Conservation (phyloP, 2,888 invertebrate genomes). For the Pimpla rufipes region DNA sequence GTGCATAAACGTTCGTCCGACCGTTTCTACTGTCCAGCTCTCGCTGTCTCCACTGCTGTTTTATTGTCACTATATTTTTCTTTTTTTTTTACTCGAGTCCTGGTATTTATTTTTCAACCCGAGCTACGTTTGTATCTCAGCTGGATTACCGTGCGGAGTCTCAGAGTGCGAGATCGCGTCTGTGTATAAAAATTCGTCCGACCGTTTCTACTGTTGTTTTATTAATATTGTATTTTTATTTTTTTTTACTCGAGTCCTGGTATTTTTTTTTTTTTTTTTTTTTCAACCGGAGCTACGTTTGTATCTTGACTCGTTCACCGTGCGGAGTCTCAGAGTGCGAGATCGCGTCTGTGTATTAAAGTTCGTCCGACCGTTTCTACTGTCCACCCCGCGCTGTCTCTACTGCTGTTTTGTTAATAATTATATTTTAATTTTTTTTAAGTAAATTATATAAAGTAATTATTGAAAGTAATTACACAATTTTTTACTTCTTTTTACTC, state of each 20-base stretch:
- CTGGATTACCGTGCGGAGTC: constrained; percentile 21
- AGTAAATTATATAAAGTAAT: too few species aligned
- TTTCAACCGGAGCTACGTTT: neutral
- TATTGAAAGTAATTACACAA: too few species aligned
- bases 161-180: constrained; percentile 27
- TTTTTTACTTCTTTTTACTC: neutral
- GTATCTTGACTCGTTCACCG: constrained; percentile 1
- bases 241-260: neutral
- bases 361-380: neutral
- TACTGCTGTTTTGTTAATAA: neutral
- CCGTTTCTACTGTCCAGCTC: neutral
- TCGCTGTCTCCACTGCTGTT: neutral
- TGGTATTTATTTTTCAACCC: neutral
- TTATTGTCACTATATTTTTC: constrained; percentile 6
- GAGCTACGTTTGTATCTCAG: neutral
- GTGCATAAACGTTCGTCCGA: constrained; percentile 28
- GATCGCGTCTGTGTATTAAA: constrained; percentile 41
- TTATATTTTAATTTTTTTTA: neutral
- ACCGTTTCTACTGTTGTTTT: constrained; percentile 1
- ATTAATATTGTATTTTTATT: neutral
- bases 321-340: constrained; percentile 23
- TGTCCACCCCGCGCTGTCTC: neutral
- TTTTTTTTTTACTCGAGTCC: neutral
- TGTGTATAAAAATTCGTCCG: constrained; percentile 24
- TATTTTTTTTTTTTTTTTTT: too few species aligned